Evolutionary conservation across 2,888 invertebrate genomes (phyloP), one percentile per base, ranked within the genome.

Genomic region (Thereva unica): DNA sequence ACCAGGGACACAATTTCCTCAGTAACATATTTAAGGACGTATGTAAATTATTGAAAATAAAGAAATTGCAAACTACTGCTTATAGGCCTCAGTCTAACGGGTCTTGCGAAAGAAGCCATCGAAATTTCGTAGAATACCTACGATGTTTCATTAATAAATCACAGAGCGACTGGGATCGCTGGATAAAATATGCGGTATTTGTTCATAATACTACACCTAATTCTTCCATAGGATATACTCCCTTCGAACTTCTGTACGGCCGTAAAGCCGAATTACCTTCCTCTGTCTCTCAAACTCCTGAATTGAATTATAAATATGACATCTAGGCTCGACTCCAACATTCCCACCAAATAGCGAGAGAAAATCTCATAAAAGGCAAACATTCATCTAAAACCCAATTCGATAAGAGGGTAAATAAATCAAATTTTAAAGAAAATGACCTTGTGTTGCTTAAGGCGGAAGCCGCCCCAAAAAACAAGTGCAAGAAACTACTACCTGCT

Each of bases 191-290:
- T 23, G 50, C 6, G 1, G 34, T 50, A 2, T 50, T 34, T 12
- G 50, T 34, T 5, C 35, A 53, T 38, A 53, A 53, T n/a, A 53
- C 53, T 5, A 53, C 53, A 4, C 53, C 53, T 10, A 9, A 47
- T 10, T 47, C 47, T 3, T 47, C 7, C n/a, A 47, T 10, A n/a
- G 12, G 12, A 10, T 47, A 47, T 47, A 47, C 47, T 5, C 47
- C 47, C 10, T 47, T 47, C 10, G 47, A 47, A 47, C 47, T 47
- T 47, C n/a, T 47, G 4, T 47, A 10, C 10, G 47, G 47, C 9
- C n/a, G 47, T 10, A 47, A 47, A 10, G 47, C 12, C n/a, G 10
- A 10, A 2, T 10, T 47, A 12, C 47, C 47, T 47, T 10, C 47
- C 3, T 47, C 47, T 3, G 5, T 47, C 3, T 47, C 47, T 10